Evolutionary conservation across 2,113 vertebrate genomes (phyloP), one percentile per base, ranked within the genome.

Genomic region (Bettongia penicillata): DNA sequence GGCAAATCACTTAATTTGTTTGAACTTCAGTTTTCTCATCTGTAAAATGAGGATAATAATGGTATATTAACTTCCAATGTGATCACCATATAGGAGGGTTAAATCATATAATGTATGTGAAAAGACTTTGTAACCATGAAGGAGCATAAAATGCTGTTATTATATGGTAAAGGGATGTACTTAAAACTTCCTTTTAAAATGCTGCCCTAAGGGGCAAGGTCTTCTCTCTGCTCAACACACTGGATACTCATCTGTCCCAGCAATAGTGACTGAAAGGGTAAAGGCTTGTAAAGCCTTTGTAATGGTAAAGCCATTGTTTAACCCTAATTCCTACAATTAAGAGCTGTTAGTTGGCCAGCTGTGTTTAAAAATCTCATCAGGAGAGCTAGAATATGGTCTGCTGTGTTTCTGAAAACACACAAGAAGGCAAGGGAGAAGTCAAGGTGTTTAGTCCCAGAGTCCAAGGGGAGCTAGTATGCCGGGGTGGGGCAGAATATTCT

Each of bases 111-210:
- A 43, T 43, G 16, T 84, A 23, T 22, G 7, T 77, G 37, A 77
- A n/a, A 77, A 77, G 61, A 77, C 61, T n/a, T 77, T 43, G n/a
- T 43, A 84, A 84, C 16, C 19, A 84, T 43, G n/a, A 43, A 8
- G 19, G 68, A 19, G 68, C 43, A 43, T 84, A 43, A 84, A 43
- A 84, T 84, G 68, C n/a, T 43, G 2, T 84, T 43, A 23, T 84
- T 84, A 43, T 22, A 43, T 84, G 8, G 19, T 84, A 84, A 84
- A 84, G 37, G 5, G 19, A 77, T n/a, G 16, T 43, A 84, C n/a
- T 84, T 84, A 22, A 84, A 84, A 43, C 6, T 84, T 43, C 37
- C 68, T 77, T 53, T 90, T 55, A 96, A 94, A 95, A 93, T 37
- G 95, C 52, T 51, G 47, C 9, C 37, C 37, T 50, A 84, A 43